Base-by-base conservation (phyloP, 2,113 vertebrate species). In the Gobio gobio region DNA sequence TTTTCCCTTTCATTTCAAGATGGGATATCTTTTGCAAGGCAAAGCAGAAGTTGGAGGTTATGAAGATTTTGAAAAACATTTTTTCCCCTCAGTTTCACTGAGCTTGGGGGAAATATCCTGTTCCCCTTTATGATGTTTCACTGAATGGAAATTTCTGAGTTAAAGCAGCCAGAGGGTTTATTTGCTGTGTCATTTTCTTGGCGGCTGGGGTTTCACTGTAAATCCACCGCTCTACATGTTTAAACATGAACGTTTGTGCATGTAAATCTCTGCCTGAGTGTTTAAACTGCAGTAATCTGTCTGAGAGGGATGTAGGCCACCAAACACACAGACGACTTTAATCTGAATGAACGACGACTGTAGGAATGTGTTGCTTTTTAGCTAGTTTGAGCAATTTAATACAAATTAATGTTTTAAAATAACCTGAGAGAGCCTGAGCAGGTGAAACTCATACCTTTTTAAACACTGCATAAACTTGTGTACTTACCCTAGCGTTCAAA, bases 131-230 rank as follows among this genome's bases (percentile, higher is more conserved):
- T 56, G 22, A 10, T 66, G 16, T 43, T 20, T 13, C 7, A 33
- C 47, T 68, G 47, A 40, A 72, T 43, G 80, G 80, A 82, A 82
- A 58, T 43, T 12, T 29, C 33, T 16, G 6, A 58, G 47, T 29
- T 29, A 9, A 82, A 70, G 79, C 54, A 13, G 26, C 40, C 51
- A 33, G 51, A 40, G 77, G 18, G 26, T 82, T 82, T 24, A 82
- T 72, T 72, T n/a, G 64, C 64, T 24, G 18, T 82, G 79, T 70
- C 80, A 43, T 83, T 83, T 83, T 82, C 80, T 10, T 72, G 64
- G 81, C 81, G 43, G 33, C 81, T 73, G 66, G 49, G 9, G 49
- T 43, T 72, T 54, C 13, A 24, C 14, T 73, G 29, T 82, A 83
- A 83, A 56, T 83, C 66, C 64, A 72, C 29, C 3, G 2, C 81